Evolutionary conservation across 2,888 invertebrate genomes (phyloP), one percentile per base, ranked within the genome.

Genomic region (Proisotoma minuta): DNA sequence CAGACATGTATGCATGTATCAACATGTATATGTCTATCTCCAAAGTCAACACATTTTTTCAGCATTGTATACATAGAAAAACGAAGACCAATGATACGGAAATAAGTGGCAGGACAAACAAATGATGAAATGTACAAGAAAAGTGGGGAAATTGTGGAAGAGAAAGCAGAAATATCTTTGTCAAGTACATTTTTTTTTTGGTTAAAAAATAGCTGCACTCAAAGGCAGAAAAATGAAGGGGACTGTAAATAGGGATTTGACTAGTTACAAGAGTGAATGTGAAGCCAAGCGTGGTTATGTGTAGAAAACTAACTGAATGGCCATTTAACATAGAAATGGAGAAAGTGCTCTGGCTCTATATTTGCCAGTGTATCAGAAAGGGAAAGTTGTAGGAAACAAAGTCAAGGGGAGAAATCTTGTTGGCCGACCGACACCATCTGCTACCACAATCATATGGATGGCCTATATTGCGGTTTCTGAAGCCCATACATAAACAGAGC

Each of bases 351-450:
- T n/a, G 5, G 5, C 43, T 18, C 43, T 43, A 20, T 4, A 18
- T 43, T 43, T n/a, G 4, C 43, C n/a, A n/a, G n/a, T n/a, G n/a
- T n/a, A n/a, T 43, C 10, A 10, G 34, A 15, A 4, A 43, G 43
- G 20, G 43, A 43, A 24, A 50, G 47, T 10, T 47, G 50, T 22
- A 50, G 26, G 24, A 23, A 50, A 4, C 5, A 18, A 47, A 8
- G 20, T 47, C 10, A 47, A 10, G 47, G 3, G 23, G n/a, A 22
- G 29, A 54, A 43, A 54, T 54, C 53, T 54, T n/a, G n/a, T n/a
- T 54, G 53, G 53, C 29, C 34, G 39, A 54, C 53, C 53, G 39
- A 39, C 53, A 54, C 29, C 53, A 54, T 54, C 53, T 54, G 53
- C 20, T 54, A 54, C 53, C 23, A 29, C 18, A 47, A 50, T 50